These are phyloP conservation scores for Yponomeuta plumbellus DNA, from an alignment of 2,888 invertebrate species.

Conservation along the genomic window DNA sequence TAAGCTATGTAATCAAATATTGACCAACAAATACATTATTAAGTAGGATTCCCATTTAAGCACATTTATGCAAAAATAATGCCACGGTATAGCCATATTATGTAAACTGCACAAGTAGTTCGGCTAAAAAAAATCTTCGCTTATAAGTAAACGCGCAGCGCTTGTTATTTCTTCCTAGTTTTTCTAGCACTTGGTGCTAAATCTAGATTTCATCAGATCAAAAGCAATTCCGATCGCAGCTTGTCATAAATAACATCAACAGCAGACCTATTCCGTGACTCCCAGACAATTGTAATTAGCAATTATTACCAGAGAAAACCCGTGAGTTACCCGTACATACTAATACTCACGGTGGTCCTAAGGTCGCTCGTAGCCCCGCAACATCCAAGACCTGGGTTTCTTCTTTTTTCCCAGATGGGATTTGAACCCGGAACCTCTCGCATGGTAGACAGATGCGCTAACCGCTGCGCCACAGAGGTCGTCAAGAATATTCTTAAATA, in stretches of 20 bases:
- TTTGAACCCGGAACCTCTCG: too few species aligned
- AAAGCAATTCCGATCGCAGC: constrained; percentile 3
- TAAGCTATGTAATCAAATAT: too few species aligned
- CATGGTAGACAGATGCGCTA: too few species aligned
- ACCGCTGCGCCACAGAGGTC: too few species aligned
- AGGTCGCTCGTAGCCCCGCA: too few species aligned
- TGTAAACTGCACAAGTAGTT: background rate
- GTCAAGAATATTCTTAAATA: too few species aligned
- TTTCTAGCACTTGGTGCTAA: constrained; percentile 9
- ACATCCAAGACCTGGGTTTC: too few species aligned
- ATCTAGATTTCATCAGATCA: constrained; percentile 15
- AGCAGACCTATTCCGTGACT: background rate
- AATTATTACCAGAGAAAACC: too few species aligned
- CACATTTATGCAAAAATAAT: background rate
- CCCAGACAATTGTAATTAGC: too few species aligned
- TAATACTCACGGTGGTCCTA: too few species aligned
- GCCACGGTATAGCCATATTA: background rate
- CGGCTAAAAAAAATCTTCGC: background rate
- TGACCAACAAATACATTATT: background rate
- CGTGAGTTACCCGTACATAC: too few species aligned
- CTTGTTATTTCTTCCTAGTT: constrained; percentile 5
- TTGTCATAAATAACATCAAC: constrained; percentile 8
- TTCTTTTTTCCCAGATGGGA: too few species aligned
- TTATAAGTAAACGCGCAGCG: background rate
- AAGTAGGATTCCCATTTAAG: background rate